phyloP scores from a whole-genome alignment of 2,113 vertebrate genomes.

The Turdus rufiventris region DNA sequence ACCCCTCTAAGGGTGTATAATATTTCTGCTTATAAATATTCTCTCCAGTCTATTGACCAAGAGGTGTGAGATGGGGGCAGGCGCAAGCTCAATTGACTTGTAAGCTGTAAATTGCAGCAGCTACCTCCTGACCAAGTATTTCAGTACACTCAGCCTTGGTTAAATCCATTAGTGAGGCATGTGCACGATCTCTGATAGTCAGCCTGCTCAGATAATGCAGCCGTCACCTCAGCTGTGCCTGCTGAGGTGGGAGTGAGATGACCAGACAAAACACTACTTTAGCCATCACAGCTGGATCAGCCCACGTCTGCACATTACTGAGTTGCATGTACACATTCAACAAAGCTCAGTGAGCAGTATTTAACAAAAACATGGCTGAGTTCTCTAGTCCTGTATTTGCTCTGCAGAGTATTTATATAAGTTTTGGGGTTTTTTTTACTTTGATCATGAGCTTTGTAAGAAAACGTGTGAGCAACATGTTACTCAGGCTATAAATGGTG shows the following conservation, averaged over 20 bases:
- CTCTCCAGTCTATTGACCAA: not conserved
- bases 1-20: not conserved
- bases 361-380: not conserved
- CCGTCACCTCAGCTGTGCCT: not conserved
- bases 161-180: not conserved
- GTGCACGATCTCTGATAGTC: not conserved
- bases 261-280: not conserved
- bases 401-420: not conserved
- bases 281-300: not conserved
- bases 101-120: not conserved
- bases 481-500: not conserved
- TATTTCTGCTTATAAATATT: not conserved
- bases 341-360: not conserved
- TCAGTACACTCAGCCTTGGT: rapidly evolving
- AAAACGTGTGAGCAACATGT: not conserved
- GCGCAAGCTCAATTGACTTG: not conserved
- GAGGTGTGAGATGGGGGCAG: not conserved
- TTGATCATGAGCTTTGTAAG: not conserved
- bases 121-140: not conserved
- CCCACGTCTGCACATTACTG: not conserved
- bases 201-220: not conserved
- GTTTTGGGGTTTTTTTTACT: rapidly evolving
- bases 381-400: not conserved
- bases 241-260: rapidly evolving
- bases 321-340: not conserved